phyloP scores from a whole-genome alignment of 2,113 vertebrate genomes.

The Pelecanoides urinatrix region DNA sequence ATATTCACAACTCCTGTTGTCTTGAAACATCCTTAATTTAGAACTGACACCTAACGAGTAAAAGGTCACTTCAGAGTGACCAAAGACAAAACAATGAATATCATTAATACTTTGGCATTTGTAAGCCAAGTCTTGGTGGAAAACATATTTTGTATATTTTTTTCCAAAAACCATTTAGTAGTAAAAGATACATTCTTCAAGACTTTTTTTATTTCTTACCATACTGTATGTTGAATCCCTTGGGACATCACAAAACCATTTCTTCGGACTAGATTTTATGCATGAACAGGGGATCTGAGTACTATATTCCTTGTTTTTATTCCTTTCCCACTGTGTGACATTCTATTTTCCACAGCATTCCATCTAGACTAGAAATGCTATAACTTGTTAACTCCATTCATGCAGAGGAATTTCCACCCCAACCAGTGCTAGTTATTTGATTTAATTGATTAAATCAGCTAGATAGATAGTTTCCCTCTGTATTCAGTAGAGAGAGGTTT shows the following conservation, averaged over 20 bases:
- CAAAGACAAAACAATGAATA: background rate
- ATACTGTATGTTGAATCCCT: background rate
- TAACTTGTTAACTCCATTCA: background rate
- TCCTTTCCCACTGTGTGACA: conserved; percentile 44
- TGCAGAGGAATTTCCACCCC: background rate
- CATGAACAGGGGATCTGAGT: conserved; percentile 37
- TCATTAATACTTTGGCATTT: background rate
- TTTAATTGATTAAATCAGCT: background rate
- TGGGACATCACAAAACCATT: conserved; percentile 39
- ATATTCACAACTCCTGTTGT: background rate
- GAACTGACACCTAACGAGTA: background rate
- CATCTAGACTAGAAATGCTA: conserved; percentile 11
- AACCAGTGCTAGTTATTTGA: background rate
- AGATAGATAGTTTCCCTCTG: background rate
- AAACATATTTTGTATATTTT: background rate
- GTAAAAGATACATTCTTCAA: background rate
- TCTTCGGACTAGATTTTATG: background rate
- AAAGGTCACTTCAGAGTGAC: background rate
- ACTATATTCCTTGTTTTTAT: conserved; percentile 18
- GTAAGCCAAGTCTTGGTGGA: background rate
- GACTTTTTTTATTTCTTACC: background rate
- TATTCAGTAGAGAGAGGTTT: background rate
- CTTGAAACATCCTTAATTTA: background rate
- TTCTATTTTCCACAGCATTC: conserved; percentile 58
- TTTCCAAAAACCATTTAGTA: background rate